Evolutionary conservation across 2,888 invertebrate genomes (phyloP), one percentile per base, ranked within the genome.

Genomic region (Portevinia maculata): DNA sequence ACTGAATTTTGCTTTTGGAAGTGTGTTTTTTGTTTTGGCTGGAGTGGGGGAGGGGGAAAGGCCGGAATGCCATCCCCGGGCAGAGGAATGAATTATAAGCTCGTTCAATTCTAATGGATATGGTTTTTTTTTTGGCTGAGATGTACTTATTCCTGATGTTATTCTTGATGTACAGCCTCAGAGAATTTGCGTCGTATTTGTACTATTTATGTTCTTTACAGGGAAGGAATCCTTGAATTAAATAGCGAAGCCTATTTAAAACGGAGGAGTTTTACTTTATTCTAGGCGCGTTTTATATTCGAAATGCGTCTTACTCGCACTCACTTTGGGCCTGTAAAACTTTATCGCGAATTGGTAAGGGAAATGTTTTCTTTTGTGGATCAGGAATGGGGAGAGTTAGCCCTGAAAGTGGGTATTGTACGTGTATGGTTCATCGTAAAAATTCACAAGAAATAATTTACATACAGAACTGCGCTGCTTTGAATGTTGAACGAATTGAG

Each of bases 41-140:
- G 55, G 41, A 3, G 39, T 32, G 37, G 30, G 6, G 3, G 28
- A 13, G 3, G 8, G 15, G 13, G 9, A 3, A 11, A 13, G 41
- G 53, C 34, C 39, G 24, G 32, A 57, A 57, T 70, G 70, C 28
- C 48, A 71, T 76, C 32, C 75, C 81, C 81, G 76, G 81, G 81
- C 59, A 48, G 52, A 64, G 37, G 59, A 70, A 64, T 75, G 81
- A 75, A 53, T 65, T 74, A 74, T 74, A 64, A 74, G 73, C 64
- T 55, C 39, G 41, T 52, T 39, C 39, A 46, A 24, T 48, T n/a
- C 70, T 59, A 8, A 48, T 70, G 28, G 19, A 65, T 19, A 53
- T 1, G 19, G n/a, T 55, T 39, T 44, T n/a, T 17, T 55, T 57
- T 74, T 41, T 21, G 3, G 2, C 15, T 13, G 21, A 46, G 46